Conservation (phyloP, 2,888 invertebrate species). For the Oeneis ivallda region DNA sequence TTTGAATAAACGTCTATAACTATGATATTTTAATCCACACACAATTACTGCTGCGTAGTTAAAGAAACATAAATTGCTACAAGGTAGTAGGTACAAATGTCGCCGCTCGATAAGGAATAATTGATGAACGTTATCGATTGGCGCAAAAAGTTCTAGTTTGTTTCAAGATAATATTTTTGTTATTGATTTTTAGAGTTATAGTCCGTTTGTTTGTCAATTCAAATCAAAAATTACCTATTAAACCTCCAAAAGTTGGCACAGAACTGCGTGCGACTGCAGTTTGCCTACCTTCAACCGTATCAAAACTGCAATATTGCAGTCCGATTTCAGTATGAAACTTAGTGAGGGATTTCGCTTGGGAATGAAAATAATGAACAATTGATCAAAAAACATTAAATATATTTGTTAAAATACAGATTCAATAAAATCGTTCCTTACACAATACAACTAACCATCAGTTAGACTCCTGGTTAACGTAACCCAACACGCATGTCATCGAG, state of each 20-base stretch:
- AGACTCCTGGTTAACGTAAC: slow-evolving; percentile 38
- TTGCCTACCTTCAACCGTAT: too few species aligned
- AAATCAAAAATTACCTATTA: too few species aligned
- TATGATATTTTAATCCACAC: not conserved
- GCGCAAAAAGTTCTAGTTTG: slow-evolving; percentile 31
- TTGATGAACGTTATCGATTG: slow-evolving; percentile 39
- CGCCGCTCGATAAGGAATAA: slow-evolving; percentile 36
- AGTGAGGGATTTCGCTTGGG: not conserved
- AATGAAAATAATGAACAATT: slow-evolving; percentile 26
- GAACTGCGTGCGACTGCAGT: too few species aligned
- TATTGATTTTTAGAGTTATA: not conserved
- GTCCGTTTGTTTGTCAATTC: too few species aligned
- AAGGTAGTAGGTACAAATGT: not conserved
- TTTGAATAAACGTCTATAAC: not conserved
- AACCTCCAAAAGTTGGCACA: too few species aligned
- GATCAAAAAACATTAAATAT: slow-evolving; percentile 76
- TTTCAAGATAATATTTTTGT: not conserved
- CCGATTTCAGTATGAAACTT: not conserved
- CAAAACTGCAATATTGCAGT: not conserved
- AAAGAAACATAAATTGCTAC: not conserved
- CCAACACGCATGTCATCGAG: slow-evolving; percentile 14
- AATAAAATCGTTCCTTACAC: slow-evolving; percentile 67
- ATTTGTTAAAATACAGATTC: slow-evolving; percentile 81
- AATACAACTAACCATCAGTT: slow-evolving; percentile 39
- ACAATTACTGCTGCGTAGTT: not conserved